These are phyloP conservation scores for Drosophila testacea DNA, from an alignment of 2,888 invertebrate genomes.

Conservation along the genomic window DNA sequence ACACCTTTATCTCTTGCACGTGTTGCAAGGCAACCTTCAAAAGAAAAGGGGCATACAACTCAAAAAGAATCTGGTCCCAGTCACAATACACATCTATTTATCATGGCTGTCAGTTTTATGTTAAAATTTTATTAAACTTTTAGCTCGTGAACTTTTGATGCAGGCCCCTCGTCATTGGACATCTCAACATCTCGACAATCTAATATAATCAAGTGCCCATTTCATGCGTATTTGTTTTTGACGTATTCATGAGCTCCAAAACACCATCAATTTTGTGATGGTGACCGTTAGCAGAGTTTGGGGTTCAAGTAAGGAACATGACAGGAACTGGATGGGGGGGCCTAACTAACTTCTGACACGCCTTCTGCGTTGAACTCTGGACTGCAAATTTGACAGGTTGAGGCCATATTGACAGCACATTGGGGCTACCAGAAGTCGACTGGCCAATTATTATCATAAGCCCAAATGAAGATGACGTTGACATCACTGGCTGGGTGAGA, in stretches of 20 bases:
- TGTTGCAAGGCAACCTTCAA: conserved; percentile 23
- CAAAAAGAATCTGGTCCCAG: conserved; percentile 9
- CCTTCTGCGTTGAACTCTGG: conserved; percentile 25
- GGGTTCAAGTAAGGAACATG: conserved; percentile 23
- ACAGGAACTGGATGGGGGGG: conserved; percentile 37
- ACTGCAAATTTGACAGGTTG: conserved; percentile 63
- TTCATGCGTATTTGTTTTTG: conserved; percentile 70
- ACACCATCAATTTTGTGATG: conserved; percentile 71
- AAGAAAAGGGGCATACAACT: conserved; percentile 18
- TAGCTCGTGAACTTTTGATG: conserved; percentile 19
- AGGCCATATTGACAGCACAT: conserved; percentile 53
- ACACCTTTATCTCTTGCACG: conserved; percentile 34
- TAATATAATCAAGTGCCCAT: conserved; percentile 67
- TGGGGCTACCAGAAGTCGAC: conserved; percentile 33
- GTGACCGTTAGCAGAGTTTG: not conserved
- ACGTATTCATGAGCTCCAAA: conserved; percentile 68
- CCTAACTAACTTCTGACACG: conserved; percentile 54
- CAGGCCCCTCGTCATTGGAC: conserved; percentile 39
- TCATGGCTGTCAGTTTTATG: conserved; percentile 64
- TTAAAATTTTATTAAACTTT: conserved; percentile 75
- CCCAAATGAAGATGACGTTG: conserved; percentile 76
- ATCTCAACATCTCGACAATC: conserved; percentile 29
- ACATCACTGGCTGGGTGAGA: conserved; percentile 40
- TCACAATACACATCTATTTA: conserved; percentile 50
- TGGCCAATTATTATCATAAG: conserved; percentile 76